A percentile compares a stretch with the other conserved stretches of the same genome.
Evolutionary conservation across 2,888 invertebrate species (phyloP).

Genomic region (Euzophera pinguis): DNA sequence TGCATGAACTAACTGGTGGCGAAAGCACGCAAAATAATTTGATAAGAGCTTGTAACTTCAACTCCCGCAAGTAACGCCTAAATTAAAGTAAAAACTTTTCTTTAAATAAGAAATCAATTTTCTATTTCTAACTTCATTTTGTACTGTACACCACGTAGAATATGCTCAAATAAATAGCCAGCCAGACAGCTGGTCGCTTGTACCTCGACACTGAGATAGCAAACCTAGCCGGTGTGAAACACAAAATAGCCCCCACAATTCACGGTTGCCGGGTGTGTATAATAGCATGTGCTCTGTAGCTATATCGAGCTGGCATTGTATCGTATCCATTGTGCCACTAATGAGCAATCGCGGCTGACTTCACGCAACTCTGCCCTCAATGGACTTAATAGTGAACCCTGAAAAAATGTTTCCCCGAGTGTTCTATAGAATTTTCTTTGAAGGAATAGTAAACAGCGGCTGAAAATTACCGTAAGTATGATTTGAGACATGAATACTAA

Average conservation of each 20-base stretch:
- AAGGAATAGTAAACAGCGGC: constrained; percentile 1
- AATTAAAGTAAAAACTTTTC: too few relatives aligned
- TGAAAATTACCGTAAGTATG: constrained; percentile 2
- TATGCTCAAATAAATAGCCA: too few relatives aligned
- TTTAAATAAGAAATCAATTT: too few relatives aligned
- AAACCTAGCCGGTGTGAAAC: background rate
- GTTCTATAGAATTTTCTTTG: constrained; percentile 15
- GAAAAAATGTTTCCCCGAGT: constrained; percentile 30
- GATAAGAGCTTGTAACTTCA: too few relatives aligned
- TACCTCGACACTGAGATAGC: background rate
- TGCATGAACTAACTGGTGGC: too few relatives aligned
- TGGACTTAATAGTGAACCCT: constrained; percentile 28
- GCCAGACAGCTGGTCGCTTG: background rate
- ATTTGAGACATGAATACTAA: background rate
- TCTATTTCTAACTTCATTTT: too few relatives aligned
- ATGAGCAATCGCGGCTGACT: constrained; percentile 64
- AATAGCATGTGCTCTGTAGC: background rate
- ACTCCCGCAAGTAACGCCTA: too few relatives aligned
- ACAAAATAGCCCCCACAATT: constrained; percentile 7
- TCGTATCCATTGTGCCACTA: constrained; percentile 58
- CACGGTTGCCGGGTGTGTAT: constrained; percentile 1
- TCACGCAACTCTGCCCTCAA: constrained; percentile 40
- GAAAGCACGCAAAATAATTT: too few relatives aligned
- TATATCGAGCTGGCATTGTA: constrained; percentile 39
- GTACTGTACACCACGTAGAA: too few relatives aligned